These are phyloP conservation scores for Nezara viridula DNA, from an alignment of 2,888 invertebrate genomes.

Conservation along the genomic window DNA sequence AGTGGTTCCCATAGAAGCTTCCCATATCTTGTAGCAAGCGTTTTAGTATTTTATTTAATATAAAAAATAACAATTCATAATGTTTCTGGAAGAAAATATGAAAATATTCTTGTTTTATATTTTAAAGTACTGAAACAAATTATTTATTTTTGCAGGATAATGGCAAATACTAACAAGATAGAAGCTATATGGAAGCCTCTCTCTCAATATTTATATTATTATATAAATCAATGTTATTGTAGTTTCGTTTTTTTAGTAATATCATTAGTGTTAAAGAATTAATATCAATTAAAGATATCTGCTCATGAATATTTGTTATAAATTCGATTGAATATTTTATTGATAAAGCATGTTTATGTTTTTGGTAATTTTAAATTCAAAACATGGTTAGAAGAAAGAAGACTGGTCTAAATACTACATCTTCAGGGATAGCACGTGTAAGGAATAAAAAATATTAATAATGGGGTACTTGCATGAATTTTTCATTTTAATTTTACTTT, in stretches of 20 bases:
- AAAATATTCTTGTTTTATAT: neutral
- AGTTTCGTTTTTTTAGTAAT: no score
- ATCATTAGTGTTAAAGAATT: no score
- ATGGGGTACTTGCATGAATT: no score
- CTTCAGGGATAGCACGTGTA: neutral
- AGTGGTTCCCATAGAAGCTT: conserved; percentile 43
- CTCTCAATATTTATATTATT: neutral
- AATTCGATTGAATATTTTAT: neutral
- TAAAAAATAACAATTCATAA: neutral
- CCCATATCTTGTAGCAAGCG: neutral
- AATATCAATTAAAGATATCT: neutral
- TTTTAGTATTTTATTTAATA: neutral
- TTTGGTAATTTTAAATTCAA: neutral
- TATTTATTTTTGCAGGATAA: conserved; percentile 38
- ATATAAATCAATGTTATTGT: no score
- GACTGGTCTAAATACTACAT: neutral
- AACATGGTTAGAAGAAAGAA: neutral
- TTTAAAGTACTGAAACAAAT: conserved; percentile 39
- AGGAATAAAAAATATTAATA: neutral
- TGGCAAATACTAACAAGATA: conserved; percentile 48
- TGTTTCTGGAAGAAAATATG: neutral
- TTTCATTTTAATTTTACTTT: no score
- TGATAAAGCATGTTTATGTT: neutral
- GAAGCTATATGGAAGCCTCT: conserved; percentile 44
- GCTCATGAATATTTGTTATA: neutral